Evolutionary conservation across 1,140 invertebrate genomes (phyloP).

Genomic region (Pseudomyrmex cubaensis): DNA sequence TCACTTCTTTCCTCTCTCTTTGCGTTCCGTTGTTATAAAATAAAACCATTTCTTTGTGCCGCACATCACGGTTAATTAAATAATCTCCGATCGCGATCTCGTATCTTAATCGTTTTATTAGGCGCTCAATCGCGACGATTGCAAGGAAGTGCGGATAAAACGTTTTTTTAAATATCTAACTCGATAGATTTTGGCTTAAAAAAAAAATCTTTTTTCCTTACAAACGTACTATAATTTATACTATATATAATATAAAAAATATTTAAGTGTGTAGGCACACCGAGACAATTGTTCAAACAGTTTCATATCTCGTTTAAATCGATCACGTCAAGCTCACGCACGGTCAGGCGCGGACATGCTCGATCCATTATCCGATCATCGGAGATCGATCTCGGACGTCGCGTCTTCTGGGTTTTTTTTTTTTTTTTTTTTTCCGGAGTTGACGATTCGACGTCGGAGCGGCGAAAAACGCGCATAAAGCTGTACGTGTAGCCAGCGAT

Average conservation of each 20-base stretch:
- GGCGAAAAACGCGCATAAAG: slow-evolving; percentile 77
- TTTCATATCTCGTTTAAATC: neutral
- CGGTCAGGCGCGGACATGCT: slow-evolving; percentile 9
- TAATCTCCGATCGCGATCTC: slow-evolving; percentile 19
- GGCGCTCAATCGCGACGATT: slow-evolving; percentile 11
- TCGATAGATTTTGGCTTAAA: neutral
- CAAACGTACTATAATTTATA: too few species aligned
- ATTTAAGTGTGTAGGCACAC: too few species aligned
- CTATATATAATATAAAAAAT: too few species aligned
- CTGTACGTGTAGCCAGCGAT: slow-evolving; percentile 73
- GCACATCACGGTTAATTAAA: slow-evolving; percentile 15
- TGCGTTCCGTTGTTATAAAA: slow-evolving; percentile 23
- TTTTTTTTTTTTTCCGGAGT: slow-evolving; percentile 18
- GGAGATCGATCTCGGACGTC: too few species aligned
- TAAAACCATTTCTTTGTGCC: slow-evolving; percentile 27
- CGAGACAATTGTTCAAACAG: neutral
- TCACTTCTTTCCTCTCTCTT: neutral
- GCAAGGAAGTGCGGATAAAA: neutral
- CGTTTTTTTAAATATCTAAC: neutral
- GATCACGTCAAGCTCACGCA: slow-evolving; percentile 20
- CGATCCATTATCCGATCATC: slow-evolving; percentile 46
- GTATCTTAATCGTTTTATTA: slow-evolving; percentile 6
- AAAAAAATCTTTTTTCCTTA: too few species aligned
- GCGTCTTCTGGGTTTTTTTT: neutral
- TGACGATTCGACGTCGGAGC: slow-evolving; percentile 64